Conservation (phyloP, 2,113 vertebrate genomes). For the Arenaria interpres region DNA sequence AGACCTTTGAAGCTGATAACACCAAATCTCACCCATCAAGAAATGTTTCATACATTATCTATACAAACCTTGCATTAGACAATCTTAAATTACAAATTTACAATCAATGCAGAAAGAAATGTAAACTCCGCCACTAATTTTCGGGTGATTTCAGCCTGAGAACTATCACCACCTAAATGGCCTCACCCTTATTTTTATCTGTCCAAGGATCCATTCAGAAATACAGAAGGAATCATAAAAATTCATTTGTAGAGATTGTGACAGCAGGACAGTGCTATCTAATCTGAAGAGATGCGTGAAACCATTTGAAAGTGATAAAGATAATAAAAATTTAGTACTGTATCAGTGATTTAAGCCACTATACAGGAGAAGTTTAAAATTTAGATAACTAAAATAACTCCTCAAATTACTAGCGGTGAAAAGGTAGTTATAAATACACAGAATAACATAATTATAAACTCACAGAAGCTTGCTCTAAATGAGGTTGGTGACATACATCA, state of each 20-base stretch:
- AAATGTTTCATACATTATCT: not conserved
- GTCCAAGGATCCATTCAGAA: not conserved
- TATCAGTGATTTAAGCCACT: not conserved
- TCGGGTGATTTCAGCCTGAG: not conserved
- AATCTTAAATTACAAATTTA: constrained; percentile 42
- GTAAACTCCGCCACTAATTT: not conserved
- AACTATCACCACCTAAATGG: not conserved
- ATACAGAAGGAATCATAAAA: not conserved
- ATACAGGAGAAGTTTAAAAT: not conserved
- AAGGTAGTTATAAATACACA: not conserved
- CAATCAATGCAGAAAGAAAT: not conserved
- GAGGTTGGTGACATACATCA: not conserved
- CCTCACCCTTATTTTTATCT: not conserved
- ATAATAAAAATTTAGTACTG: not conserved
- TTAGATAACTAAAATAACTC: not conserved
- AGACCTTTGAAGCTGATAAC: not conserved
- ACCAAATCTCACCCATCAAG: not conserved
- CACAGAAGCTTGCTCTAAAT: not conserved
- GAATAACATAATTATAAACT: not conserved
- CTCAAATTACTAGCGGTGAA: not conserved
- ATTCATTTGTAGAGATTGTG: not conserved
- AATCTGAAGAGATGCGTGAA: not conserved
- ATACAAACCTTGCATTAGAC: constrained; percentile 8
- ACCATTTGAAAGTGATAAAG: not conserved
- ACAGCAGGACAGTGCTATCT: not conserved